Evolutionary conservation across 2,113 vertebrate species (phyloP).

Genomic region (Herpetotheres cachinnans): DNA sequence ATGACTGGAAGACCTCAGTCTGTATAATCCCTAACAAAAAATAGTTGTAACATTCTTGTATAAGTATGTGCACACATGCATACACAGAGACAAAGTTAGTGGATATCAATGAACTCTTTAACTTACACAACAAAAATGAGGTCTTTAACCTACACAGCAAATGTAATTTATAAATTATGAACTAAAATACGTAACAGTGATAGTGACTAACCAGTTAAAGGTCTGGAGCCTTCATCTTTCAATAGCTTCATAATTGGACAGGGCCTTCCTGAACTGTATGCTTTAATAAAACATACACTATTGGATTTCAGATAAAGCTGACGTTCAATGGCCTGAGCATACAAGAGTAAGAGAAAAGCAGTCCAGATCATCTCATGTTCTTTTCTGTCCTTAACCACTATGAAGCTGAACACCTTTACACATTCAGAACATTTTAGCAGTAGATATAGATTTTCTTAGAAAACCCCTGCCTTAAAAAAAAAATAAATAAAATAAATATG

Average conservation of each 20-base stretch:
- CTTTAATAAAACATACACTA: not conserved
- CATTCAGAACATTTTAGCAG: not conserved
- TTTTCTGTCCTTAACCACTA: not conserved
- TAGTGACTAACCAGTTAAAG: not conserved
- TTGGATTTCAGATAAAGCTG: not conserved
- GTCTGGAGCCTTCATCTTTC: not conserved
- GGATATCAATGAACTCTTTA: not conserved
- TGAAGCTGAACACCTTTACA: not conserved
- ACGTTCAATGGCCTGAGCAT: not conserved
- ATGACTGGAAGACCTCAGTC: not conserved
- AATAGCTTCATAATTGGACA: not conserved
- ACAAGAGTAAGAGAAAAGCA: not conserved
- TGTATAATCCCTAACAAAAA: not conserved
- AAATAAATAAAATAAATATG: too few species aligned
- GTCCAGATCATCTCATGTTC: not conserved
- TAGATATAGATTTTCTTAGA: not conserved
- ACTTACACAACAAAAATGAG: not conserved
- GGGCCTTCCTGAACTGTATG: not conserved
- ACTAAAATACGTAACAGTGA: not conserved
- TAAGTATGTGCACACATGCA: not conserved
- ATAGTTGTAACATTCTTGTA: not conserved
- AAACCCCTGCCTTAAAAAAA: not conserved
- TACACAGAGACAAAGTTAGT: not conserved
- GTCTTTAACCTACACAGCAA: not conserved
- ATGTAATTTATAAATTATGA: not conserved